Evolutionary conservation across 2,113 vertebrate genomes (phyloP), one percentile per base, ranked within the genome.

Genomic region (Dasyornis broadbenti): DNA sequence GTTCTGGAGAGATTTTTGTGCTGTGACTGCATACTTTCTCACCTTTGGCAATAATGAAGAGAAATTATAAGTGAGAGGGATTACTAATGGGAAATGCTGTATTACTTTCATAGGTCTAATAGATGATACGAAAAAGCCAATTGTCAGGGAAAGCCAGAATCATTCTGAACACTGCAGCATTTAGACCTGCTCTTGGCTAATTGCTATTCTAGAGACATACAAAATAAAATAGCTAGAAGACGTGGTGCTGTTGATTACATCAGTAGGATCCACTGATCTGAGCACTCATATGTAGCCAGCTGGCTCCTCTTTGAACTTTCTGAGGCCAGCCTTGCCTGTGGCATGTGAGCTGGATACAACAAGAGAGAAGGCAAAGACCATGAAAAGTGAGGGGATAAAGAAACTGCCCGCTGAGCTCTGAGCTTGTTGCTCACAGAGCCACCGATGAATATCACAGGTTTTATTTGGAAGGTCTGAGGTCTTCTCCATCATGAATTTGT

Each of bases 391-490:
- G 57, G 49, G 72, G 77, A 65, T 82, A 61, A 93, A 82, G 85
- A 69, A 86, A 28, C n/a, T 72, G 49, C 66, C 37, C 0, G 1
- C 73, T 79, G 69, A 65, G 52, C 7, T 0, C 33, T 40, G 49
- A 59, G 65, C 37, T 52, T 86, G 50, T 68, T 65, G 47, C 68
- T 87, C 33, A 16, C 84, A 54, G 49, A 85, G 44, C 44, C 0
- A 0, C 26, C 0, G 1, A 47, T 82, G 92, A 94, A 73, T 73
- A 93, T 54, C 82, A 54, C 50, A 49, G 50, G 45, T 86, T 94
- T 96, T 77, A 70, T 90, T 54, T 70, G 79, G 68, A 70, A 92
- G 35, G 76, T 81, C 86, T 2, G 10, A 96, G 96, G 89, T 78
- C 72, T 81, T 86, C 52, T 56, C 56, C 2, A 1, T 88, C 40